Percentiles rank a stretch among this genome's conserved stretches.
phyloP scores from a whole-genome alignment of 2,888 invertebrate genomes.

The Epistrophella euchroma region DNA sequence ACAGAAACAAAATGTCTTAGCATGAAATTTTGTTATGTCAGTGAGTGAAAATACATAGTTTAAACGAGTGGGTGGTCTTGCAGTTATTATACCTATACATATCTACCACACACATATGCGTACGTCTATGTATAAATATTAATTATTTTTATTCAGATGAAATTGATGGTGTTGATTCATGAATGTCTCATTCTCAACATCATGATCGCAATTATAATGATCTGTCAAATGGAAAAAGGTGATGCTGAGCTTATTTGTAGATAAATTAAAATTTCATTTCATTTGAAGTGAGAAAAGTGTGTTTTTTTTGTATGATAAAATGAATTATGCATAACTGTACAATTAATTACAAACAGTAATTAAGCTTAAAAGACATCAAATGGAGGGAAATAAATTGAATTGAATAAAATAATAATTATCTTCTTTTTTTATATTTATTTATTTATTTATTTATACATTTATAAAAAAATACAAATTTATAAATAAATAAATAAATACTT shows the following conservation, averaged over 20 bases:
- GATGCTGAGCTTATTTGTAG: neutral
- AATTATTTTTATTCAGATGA: slow-evolving; percentile 2
- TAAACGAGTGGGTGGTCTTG: slow-evolving; percentile 7
- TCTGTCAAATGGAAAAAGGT: slow-evolving; percentile 6
- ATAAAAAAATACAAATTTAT: too few relatives aligned
- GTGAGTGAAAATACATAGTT: slow-evolving; percentile 5
- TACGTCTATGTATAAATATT: neutral
- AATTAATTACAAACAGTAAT: too few relatives aligned
- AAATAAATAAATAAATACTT: too few relatives aligned
- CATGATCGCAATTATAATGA: slow-evolving; percentile 13
- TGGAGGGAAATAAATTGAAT: too few relatives aligned
- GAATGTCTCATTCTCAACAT: neutral
- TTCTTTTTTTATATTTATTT: too few relatives aligned
- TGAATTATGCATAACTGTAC: neutral
- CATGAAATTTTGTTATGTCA: slow-evolving; percentile 1
- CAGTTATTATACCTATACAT: neutral
- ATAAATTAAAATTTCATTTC: neutral
- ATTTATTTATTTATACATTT: too few relatives aligned
- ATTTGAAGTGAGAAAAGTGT: neutral
- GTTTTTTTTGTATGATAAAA: neutral
- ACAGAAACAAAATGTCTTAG: neutral
- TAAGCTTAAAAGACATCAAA: too few relatives aligned
- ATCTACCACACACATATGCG: too few relatives aligned
- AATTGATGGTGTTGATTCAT: slow-evolving; percentile 5
- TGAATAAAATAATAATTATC: too few relatives aligned